Conservation (phyloP, 1,140 invertebrate species). For the Babylonia areolata region DNA sequence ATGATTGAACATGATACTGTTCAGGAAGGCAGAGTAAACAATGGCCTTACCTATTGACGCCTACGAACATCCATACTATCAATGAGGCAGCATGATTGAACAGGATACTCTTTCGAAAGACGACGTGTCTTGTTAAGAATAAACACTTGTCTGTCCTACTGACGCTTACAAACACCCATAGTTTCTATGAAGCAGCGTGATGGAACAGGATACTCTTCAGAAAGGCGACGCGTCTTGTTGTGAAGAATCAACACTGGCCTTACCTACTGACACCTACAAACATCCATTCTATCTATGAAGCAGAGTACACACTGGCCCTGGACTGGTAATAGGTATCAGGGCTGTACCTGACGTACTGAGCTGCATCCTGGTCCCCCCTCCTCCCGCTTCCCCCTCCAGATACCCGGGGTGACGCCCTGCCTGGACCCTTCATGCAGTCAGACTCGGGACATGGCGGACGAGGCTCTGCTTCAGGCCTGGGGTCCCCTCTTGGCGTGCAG, state of each 20-base stretch:
- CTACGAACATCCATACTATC: too few relatives aligned
- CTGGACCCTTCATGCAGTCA: neutral
- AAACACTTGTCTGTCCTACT: too few relatives aligned
- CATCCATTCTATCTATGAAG: too few relatives aligned
- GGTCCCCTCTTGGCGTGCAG: neutral
- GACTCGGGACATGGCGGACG: neutral
- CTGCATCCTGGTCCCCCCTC: neutral
- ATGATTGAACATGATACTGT: too few relatives aligned
- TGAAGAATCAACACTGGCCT: neutral
- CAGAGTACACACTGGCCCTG: neutral
- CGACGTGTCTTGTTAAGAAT: too few relatives aligned
- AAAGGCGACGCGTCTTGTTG: neutral
- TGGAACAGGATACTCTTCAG: neutral
- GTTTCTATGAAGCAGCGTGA: neutral
- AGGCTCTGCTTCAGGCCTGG: neutral
- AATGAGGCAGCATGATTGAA: too few relatives aligned
- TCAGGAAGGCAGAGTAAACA: too few relatives aligned
- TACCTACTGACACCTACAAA: too few relatives aligned
- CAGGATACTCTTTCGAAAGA: too few relatives aligned
- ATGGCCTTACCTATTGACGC: too few relatives aligned
- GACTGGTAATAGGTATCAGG: neutral
- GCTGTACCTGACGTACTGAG: neutral
- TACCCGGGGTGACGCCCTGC: neutral
- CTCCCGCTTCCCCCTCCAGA: neutral
- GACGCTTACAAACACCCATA: too few relatives aligned